Conservation (phyloP, 1,140 invertebrate genomes). For the Muscidifurax raptorellus region DNA sequence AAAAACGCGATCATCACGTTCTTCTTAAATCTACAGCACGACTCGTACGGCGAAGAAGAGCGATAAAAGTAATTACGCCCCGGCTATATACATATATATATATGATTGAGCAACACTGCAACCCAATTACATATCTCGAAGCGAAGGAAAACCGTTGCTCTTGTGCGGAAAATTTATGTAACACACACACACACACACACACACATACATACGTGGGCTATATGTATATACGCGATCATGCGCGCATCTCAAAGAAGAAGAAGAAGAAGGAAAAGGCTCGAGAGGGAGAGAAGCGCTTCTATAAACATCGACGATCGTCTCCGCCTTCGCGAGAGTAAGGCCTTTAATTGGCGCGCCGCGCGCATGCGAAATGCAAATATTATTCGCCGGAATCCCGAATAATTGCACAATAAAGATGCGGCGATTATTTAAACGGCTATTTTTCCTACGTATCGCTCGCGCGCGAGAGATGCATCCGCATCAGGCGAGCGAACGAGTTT, state of each 20-base stretch:
- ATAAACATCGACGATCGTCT: conserved; percentile 14
- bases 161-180: conserved; percentile 23
- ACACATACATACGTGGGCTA: no score
- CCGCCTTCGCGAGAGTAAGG: background rate
- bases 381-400: conserved; percentile 15
- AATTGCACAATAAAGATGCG: conserved; percentile 36
- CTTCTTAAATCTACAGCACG: background rate
- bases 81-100: background rate
- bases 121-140: conserved; percentile 24
- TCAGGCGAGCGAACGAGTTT: background rate
- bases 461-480: no score
- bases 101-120: conserved; percentile 17
- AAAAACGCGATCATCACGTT: background rate
- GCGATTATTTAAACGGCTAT: conserved; percentile 6
- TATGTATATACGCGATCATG: background rate
- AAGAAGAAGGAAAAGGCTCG: background rate
- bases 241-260: background rate
- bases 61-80: conserved; percentile 14
- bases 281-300: background rate
- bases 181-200: no score
- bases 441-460: background rate
- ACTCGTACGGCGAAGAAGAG: background rate
- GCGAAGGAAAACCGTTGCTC: conserved; percentile 11
- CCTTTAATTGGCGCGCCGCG: conserved; percentile 33
- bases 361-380: conserved; percentile 31